Percentiles rank a stretch among this genome's conserved stretches.
Conservation (phyloP, 2,113 vertebrate genomes). For the Empidonax alnorum region DNA sequence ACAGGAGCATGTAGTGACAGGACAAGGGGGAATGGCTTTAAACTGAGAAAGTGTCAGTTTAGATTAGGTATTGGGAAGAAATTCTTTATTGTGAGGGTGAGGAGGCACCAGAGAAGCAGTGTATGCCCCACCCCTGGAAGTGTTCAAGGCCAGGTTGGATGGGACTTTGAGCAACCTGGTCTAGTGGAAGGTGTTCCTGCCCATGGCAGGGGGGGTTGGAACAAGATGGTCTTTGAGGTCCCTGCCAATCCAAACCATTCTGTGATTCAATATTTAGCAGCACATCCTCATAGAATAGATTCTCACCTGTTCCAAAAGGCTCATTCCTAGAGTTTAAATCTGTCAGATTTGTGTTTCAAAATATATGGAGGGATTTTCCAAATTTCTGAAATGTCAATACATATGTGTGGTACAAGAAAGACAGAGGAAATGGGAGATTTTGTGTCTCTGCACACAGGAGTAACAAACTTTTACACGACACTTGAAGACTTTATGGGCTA, state of each 20-base stretch:
- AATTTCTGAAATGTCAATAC: background rate
- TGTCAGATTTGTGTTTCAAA: background rate
- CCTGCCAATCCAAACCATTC: background rate
- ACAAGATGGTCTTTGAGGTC: background rate
- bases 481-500: background rate
- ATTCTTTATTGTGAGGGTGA: background rate
- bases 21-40: background rate
- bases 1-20: background rate
- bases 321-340: background rate
- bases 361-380: background rate
- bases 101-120: background rate
- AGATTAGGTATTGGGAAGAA: background rate
- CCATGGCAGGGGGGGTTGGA: rapidly evolving
- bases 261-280: background rate
- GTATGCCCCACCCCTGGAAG: background rate
- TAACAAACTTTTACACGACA: background rate
- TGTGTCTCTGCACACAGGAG: background rate
- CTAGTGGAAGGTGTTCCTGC: background rate
- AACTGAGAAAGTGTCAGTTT: background rate
- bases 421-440: background rate
- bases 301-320: background rate
- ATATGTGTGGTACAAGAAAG: background rate
- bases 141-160: background rate
- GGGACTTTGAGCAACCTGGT: background rate
- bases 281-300: background rate